Conservation (phyloP, 2,113 vertebrate genomes). For the Perccottus glenii region DNA sequence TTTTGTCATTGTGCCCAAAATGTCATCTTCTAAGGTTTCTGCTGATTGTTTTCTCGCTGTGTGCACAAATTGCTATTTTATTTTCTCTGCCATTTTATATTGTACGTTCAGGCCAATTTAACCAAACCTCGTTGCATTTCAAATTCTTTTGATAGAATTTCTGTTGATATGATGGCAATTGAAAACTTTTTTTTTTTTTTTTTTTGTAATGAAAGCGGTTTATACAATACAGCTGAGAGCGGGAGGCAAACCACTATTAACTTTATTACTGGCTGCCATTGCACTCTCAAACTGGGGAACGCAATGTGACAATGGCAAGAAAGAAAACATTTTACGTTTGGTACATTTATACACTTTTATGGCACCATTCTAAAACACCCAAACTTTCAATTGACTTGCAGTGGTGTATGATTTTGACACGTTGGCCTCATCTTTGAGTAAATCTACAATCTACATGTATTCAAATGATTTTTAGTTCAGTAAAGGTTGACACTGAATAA, state of each 20-base stretch:
- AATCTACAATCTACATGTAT: conserved; percentile 75
- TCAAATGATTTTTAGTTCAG: conserved; percentile 60
- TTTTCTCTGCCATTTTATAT: conserved; percentile 21
- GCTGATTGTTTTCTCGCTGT: conserved; percentile 61
- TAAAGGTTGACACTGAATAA: conserved; percentile 70
- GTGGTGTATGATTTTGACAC: conserved; percentile 71
- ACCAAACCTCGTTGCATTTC: conserved; percentile 45
- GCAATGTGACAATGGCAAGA: conserved; percentile 22
- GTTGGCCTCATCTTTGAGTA: conserved; percentile 66
- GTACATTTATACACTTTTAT: conserved; percentile 26
- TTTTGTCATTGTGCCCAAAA: conserved; percentile 62
- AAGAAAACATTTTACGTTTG: conserved; percentile 26
- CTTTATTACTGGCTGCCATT: conserved; percentile 44
- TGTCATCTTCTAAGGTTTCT: conserved; percentile 59
- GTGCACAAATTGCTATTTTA: conserved; percentile 56
- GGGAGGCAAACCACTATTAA: conserved; percentile 33
- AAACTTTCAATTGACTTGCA: conserved; percentile 58
- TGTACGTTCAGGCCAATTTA: conserved; percentile 57
- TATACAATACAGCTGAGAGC: conserved; percentile 22
- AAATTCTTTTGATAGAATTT: conserved; percentile 51
- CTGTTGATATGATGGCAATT: conserved; percentile 38
- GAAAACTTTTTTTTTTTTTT: conserved; percentile 31
- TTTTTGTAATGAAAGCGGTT: conserved; percentile 35
- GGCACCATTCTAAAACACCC: conserved; percentile 23
- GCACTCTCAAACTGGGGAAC: conserved; percentile 10